phyloP scores from a whole-genome alignment of 2,113 vertebrate species.

The Actinemys pallida region DNA sequence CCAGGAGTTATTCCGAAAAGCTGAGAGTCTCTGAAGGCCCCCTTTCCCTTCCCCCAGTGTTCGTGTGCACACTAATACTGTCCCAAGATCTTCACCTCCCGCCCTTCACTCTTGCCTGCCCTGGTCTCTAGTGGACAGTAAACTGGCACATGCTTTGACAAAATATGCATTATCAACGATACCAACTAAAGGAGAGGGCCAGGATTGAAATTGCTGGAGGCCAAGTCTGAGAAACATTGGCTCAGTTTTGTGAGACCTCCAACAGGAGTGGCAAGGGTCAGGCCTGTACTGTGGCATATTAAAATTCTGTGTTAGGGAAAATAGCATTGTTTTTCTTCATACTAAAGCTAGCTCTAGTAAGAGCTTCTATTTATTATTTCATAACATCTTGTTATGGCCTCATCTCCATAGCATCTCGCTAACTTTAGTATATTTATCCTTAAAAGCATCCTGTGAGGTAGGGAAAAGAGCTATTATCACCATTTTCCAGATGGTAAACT shows the following conservation, averaged over 20 bases:
- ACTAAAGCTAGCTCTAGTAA: neutral
- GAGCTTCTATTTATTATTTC: neutral
- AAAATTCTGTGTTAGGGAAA: neutral
- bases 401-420: neutral
- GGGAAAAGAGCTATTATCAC: neutral
- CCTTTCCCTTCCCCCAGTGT: neutral
- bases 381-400: neutral
- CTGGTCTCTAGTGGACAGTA: conserved; percentile 8
- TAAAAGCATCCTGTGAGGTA: neutral
- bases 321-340: neutral
- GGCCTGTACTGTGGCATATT: neutral
- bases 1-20: conserved; percentile 54
- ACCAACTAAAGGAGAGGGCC: conserved; percentile 37
- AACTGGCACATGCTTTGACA: neutral
- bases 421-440: neutral
- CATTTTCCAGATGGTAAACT: neutral
- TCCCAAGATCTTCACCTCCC: conserved; percentile 31
- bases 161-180: conserved; percentile 16
- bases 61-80: neutral
- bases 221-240: neutral
- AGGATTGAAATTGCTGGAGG: neutral
- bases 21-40: conserved; percentile 23
- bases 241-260: neutral
- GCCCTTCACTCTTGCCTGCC: conserved; percentile 27
- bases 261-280: conserved; percentile 23